A percentile compares a stretch with the other conserved stretches of the same genome.
Evolutionary conservation across 2,888 invertebrate genomes (phyloP).

Genomic region (Lithodes maja): DNA sequence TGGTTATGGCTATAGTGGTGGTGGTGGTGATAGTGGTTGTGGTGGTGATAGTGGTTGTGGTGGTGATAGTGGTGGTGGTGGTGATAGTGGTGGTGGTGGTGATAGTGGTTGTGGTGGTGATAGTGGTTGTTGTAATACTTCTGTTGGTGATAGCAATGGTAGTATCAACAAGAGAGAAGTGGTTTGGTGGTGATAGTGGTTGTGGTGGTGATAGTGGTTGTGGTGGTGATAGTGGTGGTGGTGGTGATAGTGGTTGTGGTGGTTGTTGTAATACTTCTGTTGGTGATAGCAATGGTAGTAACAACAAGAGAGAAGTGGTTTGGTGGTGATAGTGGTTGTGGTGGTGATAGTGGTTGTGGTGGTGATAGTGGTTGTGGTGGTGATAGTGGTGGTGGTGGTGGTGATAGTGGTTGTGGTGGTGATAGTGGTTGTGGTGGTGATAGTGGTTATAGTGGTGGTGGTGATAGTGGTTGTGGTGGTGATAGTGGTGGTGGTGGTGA

Average conservation of each 20-base stretch:
- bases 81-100: not conserved
- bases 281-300: not conserved
- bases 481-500: not conserved
- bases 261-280: too few relatives aligned
- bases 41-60: too few relatives aligned
- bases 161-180: not conserved
- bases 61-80: not conserved
- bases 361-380: too few relatives aligned
- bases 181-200: not conserved
- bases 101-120: too few relatives aligned
- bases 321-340: not conserved
- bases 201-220: not conserved
- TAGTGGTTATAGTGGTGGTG: too few relatives aligned
- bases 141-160: not conserved
- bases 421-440: not conserved
- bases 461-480: too few relatives aligned
- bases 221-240: too few relatives aligned
- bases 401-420: not conserved
- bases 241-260: not conserved
- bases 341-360: too few relatives aligned
- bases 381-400: not conserved
- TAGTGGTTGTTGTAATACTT: too few relatives aligned
- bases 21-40: slow-evolving; percentile 1
- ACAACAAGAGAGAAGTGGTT: too few relatives aligned
- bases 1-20: too few relatives aligned